Conservation (phyloP, 2,113 vertebrate genomes). For the Myanophis thanlyinensis region DNA sequence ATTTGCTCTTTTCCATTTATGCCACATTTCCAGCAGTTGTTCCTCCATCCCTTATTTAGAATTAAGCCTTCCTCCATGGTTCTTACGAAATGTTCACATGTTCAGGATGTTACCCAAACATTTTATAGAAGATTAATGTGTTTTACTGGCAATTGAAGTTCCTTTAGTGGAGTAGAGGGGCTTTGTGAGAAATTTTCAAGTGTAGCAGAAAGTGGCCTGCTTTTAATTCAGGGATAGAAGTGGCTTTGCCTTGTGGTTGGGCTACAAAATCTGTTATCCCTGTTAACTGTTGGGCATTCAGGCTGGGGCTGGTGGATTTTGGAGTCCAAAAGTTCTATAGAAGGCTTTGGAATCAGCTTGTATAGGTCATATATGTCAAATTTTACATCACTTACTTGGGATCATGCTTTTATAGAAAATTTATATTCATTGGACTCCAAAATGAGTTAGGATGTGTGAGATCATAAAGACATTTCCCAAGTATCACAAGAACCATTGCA, state of each 20-base stretch:
- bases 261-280: neutral
- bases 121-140: neutral
- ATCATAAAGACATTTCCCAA: neutral
- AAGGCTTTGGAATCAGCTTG: neutral
- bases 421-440: neutral
- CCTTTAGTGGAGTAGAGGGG: neutral
- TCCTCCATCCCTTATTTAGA: neutral
- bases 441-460: neutral
- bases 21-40: neutral
- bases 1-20: neutral
- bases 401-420: neutral
- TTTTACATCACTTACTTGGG: neutral
- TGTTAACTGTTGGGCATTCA: neutral
- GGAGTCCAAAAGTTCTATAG: neutral
- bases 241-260: neutral
- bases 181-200: neutral
- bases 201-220: neutral
- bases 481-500: neutral
- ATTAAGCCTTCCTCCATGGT: neutral
- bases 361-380: neutral
- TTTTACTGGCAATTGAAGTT: neutral
- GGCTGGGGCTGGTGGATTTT: neutral
- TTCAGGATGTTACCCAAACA: constrained; percentile 6
- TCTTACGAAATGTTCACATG: neutral
- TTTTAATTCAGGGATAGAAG: neutral